These are phyloP conservation scores for Cynaeus angustus DNA, from an alignment of 2,888 invertebrate species.

Conservation along the genomic window DNA sequence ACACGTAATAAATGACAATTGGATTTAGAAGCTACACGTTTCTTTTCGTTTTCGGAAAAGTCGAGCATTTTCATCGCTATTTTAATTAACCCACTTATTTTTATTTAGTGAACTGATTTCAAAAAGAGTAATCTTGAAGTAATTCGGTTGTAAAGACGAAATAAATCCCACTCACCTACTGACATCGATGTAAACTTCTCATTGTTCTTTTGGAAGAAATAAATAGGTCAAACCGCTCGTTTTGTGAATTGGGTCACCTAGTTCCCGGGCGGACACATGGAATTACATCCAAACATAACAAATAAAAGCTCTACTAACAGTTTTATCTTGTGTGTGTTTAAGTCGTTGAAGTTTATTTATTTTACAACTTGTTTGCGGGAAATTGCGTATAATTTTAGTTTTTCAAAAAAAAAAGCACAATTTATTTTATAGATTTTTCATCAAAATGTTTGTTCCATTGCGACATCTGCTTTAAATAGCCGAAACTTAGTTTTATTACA, in stretches of 20 bases:
- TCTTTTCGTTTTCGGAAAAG: neutral
- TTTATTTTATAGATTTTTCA: neutral
- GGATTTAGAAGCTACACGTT: too few relatives aligned
- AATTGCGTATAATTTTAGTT: conserved; percentile 24
- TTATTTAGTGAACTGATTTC: conserved; percentile 13
- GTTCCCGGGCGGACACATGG: conserved; percentile 52
- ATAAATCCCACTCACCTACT: conserved; percentile 34
- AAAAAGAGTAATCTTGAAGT: conserved; percentile 1
- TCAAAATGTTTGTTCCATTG: too few relatives aligned
- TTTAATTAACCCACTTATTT: conserved; percentile 32
- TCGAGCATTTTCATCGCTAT: conserved; percentile 4
- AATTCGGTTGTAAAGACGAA: conserved; percentile 15
- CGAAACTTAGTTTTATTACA: conserved; percentile 7
- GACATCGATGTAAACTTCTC: conserved; percentile 20
- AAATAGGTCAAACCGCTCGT: conserved; percentile 52
- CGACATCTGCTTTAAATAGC: too few relatives aligned
- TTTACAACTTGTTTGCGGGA: conserved; percentile 33
- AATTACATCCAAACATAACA: conserved; percentile 50
- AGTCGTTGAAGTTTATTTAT: conserved; percentile 42
- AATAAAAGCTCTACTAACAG: conserved; percentile 45
- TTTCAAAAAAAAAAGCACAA: neutral
- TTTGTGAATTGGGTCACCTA: conserved; percentile 54
- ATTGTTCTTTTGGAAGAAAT: conserved; percentile 33
- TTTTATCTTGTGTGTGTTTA: conserved; percentile 45
- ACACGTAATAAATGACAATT: too few relatives aligned